Percentiles rank a stretch among this genome's conserved stretches.
Evolutionary conservation across 2,888 invertebrate species (phyloP).

Genomic region (Omphaloscelis lunosa): DNA sequence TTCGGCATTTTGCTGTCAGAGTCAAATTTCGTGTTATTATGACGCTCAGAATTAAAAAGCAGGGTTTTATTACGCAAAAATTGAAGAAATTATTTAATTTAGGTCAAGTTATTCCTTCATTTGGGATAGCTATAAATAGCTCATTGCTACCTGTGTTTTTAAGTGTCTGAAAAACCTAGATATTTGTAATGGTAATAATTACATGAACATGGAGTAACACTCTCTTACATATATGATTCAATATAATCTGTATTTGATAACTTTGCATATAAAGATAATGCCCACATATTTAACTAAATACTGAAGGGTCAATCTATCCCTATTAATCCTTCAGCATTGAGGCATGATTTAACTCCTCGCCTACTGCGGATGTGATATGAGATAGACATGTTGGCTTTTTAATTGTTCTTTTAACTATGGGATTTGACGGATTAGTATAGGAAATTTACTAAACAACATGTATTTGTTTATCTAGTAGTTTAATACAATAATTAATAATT

Average conservation of each 20-base stretch:
- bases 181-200: neutral
- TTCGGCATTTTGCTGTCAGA: conserved; percentile 23
- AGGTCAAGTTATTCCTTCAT: conserved; percentile 46
- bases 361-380: too few relatives aligned
- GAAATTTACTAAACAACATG: neutral
- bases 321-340: neutral
- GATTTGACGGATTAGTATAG: neutral
- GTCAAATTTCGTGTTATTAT: conserved; percentile 54
- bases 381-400: too few relatives aligned
- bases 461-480: too few relatives aligned
- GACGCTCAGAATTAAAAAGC: conserved; percentile 17
- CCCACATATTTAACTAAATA: neutral
- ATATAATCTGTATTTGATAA: neutral
- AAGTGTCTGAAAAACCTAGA: neutral
- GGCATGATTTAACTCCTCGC: neutral
- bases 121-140: conserved; percentile 50
- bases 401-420: too few relatives aligned
- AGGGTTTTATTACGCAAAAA: conserved; percentile 8
- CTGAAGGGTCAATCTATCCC: too few relatives aligned
- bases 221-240: neutral
- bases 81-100: conserved; percentile 14
- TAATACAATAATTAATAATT: too few relatives aligned
- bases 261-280: neutral
- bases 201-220: neutral
- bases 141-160: conserved; percentile 40